phyloP scores from a whole-genome alignment of 2,797 vertebrate genomes.

The Anabas testudineus region DNA sequence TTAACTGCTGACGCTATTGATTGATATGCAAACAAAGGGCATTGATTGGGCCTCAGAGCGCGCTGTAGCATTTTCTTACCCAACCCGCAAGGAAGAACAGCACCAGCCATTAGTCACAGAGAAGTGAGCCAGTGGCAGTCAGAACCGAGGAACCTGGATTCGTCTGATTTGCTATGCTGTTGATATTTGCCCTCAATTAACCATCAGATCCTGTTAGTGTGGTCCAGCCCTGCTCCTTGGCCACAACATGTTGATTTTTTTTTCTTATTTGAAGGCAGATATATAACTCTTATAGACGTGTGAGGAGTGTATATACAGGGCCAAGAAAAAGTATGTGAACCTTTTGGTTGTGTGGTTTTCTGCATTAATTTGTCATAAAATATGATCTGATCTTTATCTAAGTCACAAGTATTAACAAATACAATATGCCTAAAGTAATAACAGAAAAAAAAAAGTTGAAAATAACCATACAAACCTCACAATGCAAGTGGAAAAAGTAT shows the following conservation, averaged over 20 bases:
- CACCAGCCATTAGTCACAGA: conserved; percentile 54
- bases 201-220: conserved; percentile 2
- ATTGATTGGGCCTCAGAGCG: conserved; percentile 64
- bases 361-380: too few relatives aligned
- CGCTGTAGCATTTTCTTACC: conserved; percentile 47
- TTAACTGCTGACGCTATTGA: conserved; percentile 66
- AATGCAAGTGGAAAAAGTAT: too few relatives aligned
- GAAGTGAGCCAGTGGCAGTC: conserved; percentile 21
- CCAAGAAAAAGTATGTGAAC: too few relatives aligned
- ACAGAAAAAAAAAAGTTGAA: too few relatives aligned
- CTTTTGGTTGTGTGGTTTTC: too few relatives aligned
- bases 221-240: neutral
- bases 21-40: conserved; percentile 69
- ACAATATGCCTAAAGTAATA: too few relatives aligned
- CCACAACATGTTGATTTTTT: neutral
- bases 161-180: conserved; percentile 30
- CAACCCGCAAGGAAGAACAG: conserved; percentile 38
- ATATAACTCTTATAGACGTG: neutral
- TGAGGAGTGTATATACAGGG: neutral
- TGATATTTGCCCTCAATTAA: conserved; percentile 37
- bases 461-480: too few relatives aligned
- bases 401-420: too few relatives aligned
- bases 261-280: neutral
- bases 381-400: too few relatives aligned
- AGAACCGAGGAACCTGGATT: conserved; percentile 15